Evolutionary conservation across 1,140 invertebrate genomes (phyloP).

Genomic region (Dendrolimus punctatus): DNA sequence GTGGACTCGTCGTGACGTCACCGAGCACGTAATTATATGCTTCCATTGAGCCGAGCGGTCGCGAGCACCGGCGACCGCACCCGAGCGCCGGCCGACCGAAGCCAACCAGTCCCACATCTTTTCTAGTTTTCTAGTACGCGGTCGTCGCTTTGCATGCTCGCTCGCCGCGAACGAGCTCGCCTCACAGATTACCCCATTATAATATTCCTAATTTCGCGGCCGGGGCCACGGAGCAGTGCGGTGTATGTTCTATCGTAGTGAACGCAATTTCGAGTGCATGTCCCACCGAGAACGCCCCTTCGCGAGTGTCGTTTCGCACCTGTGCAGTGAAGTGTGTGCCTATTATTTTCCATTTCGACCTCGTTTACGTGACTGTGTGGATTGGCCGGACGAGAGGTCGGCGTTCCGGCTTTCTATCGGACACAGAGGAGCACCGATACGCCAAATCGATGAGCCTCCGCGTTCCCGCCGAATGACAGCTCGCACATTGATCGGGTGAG

Average conservation of each 20-base stretch:
- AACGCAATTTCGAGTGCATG: constrained; percentile 10
- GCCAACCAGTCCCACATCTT: constrained; percentile 50
- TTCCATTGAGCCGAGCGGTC: constrained; percentile 45
- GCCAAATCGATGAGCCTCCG: constrained; percentile 54
- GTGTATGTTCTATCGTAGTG: constrained; percentile 16
- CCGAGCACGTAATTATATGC: constrained; percentile 27
- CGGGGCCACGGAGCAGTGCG: constrained; percentile 18
- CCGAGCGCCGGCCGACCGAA: constrained; percentile 44
- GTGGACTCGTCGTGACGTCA: constrained; percentile 33
- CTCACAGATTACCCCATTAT: constrained; percentile 15
- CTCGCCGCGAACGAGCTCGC: constrained; percentile 17
- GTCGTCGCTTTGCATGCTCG: constrained; percentile 34
- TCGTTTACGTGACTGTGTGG: constrained; percentile 34
- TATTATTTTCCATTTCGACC: constrained; percentile 37
- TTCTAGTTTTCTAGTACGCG: constrained; percentile 65
- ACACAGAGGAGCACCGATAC: constrained; percentile 27
- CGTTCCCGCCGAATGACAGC: constrained; percentile 47
- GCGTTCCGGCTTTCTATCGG: constrained; percentile 47
- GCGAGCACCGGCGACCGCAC: constrained; percentile 32
- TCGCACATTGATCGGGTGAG: constrained; percentile 66
- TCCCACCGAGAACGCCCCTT: constrained; percentile 1
- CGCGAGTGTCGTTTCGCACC: constrained; percentile 15
- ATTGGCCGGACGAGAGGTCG: constrained; percentile 28
- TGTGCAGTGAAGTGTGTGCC: constrained; percentile 31
- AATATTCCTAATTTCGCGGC: constrained; percentile 22